Evolutionary conservation across 2,113 vertebrate species (phyloP), one percentile per base, ranked within the genome.

Genomic region (Gavia stellata): DNA sequence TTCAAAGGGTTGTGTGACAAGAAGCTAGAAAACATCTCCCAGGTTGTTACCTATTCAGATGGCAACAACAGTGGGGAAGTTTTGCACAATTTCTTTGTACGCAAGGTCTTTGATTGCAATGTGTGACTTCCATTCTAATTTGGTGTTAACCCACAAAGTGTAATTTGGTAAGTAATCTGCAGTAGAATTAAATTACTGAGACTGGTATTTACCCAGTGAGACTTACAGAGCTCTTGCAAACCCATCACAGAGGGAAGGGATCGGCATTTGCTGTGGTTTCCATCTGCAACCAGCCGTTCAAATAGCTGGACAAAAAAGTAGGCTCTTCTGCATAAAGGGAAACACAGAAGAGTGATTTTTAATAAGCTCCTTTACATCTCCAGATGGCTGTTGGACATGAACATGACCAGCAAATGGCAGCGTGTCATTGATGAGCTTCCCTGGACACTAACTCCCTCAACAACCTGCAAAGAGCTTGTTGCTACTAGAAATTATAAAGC

Each of bases 291-390:
- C 28, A 40, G n/a, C 8, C 3, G 2, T 93, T 66, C 19, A 16
- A 82, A 70, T 3, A 47, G 6, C 16, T 53, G 45, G 62, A 36
- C 2, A 17, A 56, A 65, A 36, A 38, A 40, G 6, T 14, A 14
- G 36, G 4, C 6, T 71, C 8, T 67, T 85, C 55, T 72, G 26
- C 18, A 44, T 12, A 25, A 59, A 34, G 31, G 9, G 12, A 38
- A 73, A 63, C 26, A 72, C 7, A 50, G 44, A 83, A 44, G 33
- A 36, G 1, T 16, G 36, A 18, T 67, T 87, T 92, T 86, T 81
- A n/a, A 19, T 20, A 40, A 2, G 0, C 6, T 65, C 5, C 12
- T 3, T 70, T 74, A 40, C 5, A 40, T 53, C 3, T 74, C 31
- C 71, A 21, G 1, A 0, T 34, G 47, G 14, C 14, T 44, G 6